Evolutionary conservation across 2,888 invertebrate species (phyloP).

Genomic region (Epinotia nisella): DNA sequence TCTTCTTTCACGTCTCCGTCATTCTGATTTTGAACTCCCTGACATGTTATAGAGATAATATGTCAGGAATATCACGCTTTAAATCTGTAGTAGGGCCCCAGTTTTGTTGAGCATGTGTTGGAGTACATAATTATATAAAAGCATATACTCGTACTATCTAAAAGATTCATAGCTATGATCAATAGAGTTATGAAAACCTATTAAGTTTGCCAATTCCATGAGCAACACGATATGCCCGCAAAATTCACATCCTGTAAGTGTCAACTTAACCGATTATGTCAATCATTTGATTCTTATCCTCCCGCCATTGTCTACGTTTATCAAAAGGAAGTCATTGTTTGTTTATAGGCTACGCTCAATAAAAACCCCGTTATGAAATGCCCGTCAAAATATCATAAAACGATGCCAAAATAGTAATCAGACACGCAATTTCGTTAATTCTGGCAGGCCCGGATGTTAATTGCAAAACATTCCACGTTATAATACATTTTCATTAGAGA

Average conservation of each 20-base stretch:
- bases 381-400: constrained; percentile 43
- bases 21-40: too few relatives aligned
- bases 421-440: constrained; percentile 33
- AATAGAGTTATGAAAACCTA: neutral
- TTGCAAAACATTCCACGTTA: constrained; percentile 30
- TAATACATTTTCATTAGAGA: constrained; percentile 13
- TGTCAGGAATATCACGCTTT: too few relatives aligned
- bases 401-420: constrained; percentile 44
- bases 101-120: too few relatives aligned
- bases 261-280: constrained; percentile 32
- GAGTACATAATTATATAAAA: too few relatives aligned
- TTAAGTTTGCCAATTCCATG: neutral
- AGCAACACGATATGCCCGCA: constrained; percentile 10
- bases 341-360: constrained; percentile 30
- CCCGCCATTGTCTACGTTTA: constrained; percentile 32
- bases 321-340: constrained; percentile 35
- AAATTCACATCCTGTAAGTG: constrained; percentile 31
- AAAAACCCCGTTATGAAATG: constrained; percentile 41
- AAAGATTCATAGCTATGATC: neutral
- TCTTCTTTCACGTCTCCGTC: too few relatives aligned
- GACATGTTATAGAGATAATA: too few relatives aligned
- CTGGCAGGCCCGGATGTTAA: constrained; percentile 28
- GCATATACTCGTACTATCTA: neutral
- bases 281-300: constrained; percentile 44
- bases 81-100: too few relatives aligned